Base-by-base conservation (phyloP, 1,140 invertebrate genomes). In the Bombus breviceps region DNA sequence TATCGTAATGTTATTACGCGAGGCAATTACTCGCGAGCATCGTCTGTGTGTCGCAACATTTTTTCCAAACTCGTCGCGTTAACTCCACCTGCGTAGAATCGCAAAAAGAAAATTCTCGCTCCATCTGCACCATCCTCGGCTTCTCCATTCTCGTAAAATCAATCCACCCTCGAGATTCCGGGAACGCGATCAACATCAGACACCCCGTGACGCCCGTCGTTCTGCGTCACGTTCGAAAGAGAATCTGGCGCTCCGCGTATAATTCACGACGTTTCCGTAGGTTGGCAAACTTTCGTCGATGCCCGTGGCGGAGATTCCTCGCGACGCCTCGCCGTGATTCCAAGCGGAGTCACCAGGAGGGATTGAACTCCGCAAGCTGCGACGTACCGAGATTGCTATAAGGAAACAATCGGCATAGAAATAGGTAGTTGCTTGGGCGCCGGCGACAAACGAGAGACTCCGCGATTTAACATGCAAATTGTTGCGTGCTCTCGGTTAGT, bases 321-420 rank as follows among this genome's bases (percentile, higher is more conserved):
- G 47, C 47, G 0, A 53, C 47, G 18, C 47, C 18, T 18, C 18
- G 18, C 18, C 18, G 47, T 53, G 47, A 79, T 79, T 41, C 79
- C 37, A 4, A 10, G 22, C 39, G 37, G 41, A 69, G 57, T 81
- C 72, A 62, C 76, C 73, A 62, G 72, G 37, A 85, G 68, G 72
- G 39, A 41, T 64, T 73, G 77, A 53, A 53, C 47, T 53, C 1
- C 5, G 47, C 47, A 22, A 53, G 18, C 47, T 53, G 5, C 47
- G 64, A 81, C 53, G 71, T 32, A 47, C 53, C n/a, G 81, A 25
- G 64, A 88, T 88, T 81, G 78, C 82, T 89, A 88, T 90, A 90
- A 90, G 87, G 86, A 91, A 90, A 92, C 90, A 92, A 92, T 93
- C 86, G 92, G 90, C 89, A 92, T 92, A 91, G 91, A 92, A 92